phyloP scores from a whole-genome alignment of 2,797 vertebrate genomes.

The Antrozous pallidus region DNA sequence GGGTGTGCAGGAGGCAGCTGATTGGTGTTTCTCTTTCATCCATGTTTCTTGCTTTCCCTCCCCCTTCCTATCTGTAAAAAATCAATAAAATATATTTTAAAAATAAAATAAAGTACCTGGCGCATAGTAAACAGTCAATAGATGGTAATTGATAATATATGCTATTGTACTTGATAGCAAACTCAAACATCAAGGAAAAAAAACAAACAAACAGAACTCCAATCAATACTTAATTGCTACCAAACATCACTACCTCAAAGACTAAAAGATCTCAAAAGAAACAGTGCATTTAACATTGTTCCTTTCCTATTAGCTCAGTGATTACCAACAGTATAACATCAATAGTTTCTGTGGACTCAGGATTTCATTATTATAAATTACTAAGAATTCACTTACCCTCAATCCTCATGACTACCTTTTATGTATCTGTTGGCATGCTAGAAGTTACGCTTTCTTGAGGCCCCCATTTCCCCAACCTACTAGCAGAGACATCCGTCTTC shows the following conservation, averaged over 20 bases:
- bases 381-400: constrained; percentile 23
- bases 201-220: neutral
- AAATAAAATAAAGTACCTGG: neutral
- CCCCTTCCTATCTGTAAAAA: no score
- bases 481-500: neutral
- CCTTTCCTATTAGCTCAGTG: neutral
- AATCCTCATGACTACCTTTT: neutral
- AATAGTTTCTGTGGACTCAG: neutral
- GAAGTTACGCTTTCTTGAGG: constrained; percentile 13
- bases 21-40: no score
- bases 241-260: neutral
- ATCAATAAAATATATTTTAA: no score
- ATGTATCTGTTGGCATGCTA: neutral
- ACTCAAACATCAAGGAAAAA: neutral
- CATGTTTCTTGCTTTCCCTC: no score
- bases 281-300: constrained; percentile 23
- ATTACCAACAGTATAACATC: neutral
- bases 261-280: constrained; percentile 2
- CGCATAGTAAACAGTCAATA: neutral
- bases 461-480: neutral
- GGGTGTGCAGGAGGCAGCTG: no score
- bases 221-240: neutral
- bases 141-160: neutral
- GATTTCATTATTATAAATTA: constrained; percentile 38
- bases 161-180: constrained; percentile 21